Evolutionary conservation across 2,888 invertebrate species (phyloP).

Genomic region (Ophraella communa): DNA sequence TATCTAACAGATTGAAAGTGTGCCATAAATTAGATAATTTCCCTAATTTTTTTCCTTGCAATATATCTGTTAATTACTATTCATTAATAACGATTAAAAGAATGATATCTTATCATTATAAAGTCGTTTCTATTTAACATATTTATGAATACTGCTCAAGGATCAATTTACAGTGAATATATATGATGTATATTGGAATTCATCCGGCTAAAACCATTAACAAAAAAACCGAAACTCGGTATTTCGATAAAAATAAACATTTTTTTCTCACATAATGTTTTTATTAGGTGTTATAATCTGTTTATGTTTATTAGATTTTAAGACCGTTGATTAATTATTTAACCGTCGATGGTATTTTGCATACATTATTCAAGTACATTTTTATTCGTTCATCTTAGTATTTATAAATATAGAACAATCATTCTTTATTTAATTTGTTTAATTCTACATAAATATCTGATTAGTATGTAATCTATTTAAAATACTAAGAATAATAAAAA

Average conservation of each 20-base stretch:
- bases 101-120: slow-evolving; percentile 11
- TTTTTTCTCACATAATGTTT: not conserved
- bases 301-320: not conserved
- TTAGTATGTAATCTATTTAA: too few relatives aligned
- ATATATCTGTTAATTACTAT: not conserved
- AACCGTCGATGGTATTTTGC: not conserved
- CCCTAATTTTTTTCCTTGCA: slow-evolving; percentile 4
- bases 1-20: not conserved
- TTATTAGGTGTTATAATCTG: not conserved
- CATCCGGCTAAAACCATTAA: not conserved
- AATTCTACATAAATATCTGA: too few relatives aligned
- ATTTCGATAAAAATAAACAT: not conserved
- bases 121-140: not conserved
- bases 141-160: slow-evolving; percentile 1
- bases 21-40: slow-evolving; percentile 11
- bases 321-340: not conserved
- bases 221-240: not conserved
- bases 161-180: slow-evolving; percentile 7
- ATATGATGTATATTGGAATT: not conserved
- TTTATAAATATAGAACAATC: too few relatives aligned
- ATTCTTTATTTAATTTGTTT: too few relatives aligned
- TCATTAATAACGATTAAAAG: slow-evolving; percentile 5
- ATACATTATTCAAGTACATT: not conserved
- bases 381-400: too few relatives aligned
- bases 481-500: too few relatives aligned